Evolutionary conservation across 2,888 invertebrate genomes (phyloP).

Genomic region (Agrilus biguttatus): DNA sequence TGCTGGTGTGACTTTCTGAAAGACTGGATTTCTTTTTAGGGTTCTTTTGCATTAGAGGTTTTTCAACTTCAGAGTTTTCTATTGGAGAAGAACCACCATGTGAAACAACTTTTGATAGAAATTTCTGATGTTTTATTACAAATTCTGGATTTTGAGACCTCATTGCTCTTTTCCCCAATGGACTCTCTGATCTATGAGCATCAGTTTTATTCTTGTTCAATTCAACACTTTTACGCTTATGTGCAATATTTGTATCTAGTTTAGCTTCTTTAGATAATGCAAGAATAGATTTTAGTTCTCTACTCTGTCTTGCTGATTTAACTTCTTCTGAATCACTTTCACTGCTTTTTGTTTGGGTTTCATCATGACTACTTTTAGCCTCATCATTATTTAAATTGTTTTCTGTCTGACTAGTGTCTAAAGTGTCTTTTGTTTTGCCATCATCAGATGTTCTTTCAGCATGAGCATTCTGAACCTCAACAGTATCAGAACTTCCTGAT

Average conservation of each 20-base stretch:
- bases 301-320: constrained; percentile 7
- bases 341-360: background rate
- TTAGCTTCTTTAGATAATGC: constrained; percentile 55
- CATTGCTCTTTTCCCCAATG: constrained; percentile 33
- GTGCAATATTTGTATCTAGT: constrained; percentile 37
- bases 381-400: background rate
- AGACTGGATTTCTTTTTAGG: no score
- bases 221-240: constrained; percentile 32
- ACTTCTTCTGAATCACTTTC: background rate
- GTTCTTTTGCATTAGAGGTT: no score
- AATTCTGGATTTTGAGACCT: constrained; percentile 50
- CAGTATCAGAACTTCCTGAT: no score
- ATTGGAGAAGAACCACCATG: constrained; percentile 16
- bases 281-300: constrained; percentile 48
- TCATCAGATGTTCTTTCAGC: background rate
- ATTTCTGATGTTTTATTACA: constrained; percentile 45
- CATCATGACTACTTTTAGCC: background rate
- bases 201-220: constrained; percentile 20
- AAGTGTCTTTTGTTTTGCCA: no score
- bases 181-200: constrained; percentile 19
- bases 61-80: no score
- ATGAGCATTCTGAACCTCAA: background rate
- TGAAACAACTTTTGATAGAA: constrained; percentile 39
- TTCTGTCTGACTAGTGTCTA: no score
- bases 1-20: no score